A percentile compares a stretch with the other conserved stretches of the same genome.
Conservation (phyloP, 2,888 invertebrate species). For the Phengaris arion region DNA sequence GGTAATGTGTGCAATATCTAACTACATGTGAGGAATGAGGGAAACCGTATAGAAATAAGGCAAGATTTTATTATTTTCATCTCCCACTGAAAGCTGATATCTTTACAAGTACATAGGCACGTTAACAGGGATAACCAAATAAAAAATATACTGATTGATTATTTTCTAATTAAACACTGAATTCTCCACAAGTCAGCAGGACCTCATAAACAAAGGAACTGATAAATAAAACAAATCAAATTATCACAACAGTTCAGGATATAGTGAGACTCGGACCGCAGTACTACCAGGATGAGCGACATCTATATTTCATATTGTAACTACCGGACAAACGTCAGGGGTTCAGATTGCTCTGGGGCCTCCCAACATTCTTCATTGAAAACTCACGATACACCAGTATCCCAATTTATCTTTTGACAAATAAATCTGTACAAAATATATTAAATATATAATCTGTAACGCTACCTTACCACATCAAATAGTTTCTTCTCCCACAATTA, state of each 20-base stretch:
- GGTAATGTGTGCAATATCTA: constrained; percentile 28
- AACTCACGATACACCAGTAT: constrained; percentile 79
- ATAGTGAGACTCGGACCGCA: constrained; percentile 48
- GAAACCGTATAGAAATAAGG: constrained; percentile 71
- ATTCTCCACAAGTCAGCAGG: constrained; percentile 75
- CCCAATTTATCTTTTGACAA: constrained; percentile 80
- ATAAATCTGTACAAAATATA: constrained; percentile 81
- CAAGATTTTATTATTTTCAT: constrained; percentile 67
- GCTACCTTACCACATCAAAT: constrained; percentile 77
- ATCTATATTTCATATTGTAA: constrained; percentile 43
- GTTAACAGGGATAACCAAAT: constrained; percentile 76
- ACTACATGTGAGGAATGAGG: constrained; percentile 52
- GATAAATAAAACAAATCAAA: constrained; percentile 62
- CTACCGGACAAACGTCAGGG: constrained; percentile 60
- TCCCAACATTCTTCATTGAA: constrained; percentile 71
- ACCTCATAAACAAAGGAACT: constrained; percentile 78
- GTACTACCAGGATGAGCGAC: constrained; percentile 51
- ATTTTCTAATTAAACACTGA: constrained; percentile 77
- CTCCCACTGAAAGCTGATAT: constrained; percentile 71
- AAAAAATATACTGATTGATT: constrained; percentile 76
- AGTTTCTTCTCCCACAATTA: constrained; percentile 78
- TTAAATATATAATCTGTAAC: constrained; percentile 81
- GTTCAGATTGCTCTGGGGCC: constrained; percentile 66
- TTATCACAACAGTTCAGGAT: constrained; percentile 46
- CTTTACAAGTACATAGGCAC: constrained; percentile 72